These are phyloP conservation scores for Drosophila kohkoa DNA, from an alignment of 1,140 invertebrate genomes.

Conservation along the genomic window DNA sequence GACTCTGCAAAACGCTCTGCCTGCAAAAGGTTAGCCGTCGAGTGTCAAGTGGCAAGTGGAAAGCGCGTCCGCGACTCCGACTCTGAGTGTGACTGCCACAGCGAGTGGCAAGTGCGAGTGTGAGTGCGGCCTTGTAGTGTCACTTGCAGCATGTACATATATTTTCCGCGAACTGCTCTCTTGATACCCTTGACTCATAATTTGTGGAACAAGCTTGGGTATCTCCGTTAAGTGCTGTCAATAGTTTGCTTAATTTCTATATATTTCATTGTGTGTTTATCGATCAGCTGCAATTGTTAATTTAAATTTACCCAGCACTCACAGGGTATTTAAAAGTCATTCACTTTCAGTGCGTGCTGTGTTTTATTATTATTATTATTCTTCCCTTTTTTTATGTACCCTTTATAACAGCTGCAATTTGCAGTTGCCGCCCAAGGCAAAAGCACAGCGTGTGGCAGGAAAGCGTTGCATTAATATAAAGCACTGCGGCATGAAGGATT, in stretches of 20 bases:
- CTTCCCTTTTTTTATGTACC: conserved; percentile 41
- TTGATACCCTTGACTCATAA: conserved; percentile 25
- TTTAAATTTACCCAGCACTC: background rate
- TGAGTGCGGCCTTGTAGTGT: conserved; percentile 71
- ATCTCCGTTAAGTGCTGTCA: background rate
- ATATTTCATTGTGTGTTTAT: background rate
- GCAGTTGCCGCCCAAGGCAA: conserved; percentile 64
- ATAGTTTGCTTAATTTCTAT: background rate
- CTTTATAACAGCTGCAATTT: conserved; percentile 78
- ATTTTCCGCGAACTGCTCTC: conserved; percentile 22
- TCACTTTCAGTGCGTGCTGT: background rate
- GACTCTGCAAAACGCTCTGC: conserved; percentile 74
- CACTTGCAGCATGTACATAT: conserved; percentile 74
- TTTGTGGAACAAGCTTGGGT: background rate
- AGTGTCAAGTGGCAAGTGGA: conserved; percentile 67
- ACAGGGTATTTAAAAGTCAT: conserved; percentile 1
- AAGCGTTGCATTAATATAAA: conserved; percentile 68
- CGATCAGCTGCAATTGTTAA: background rate
- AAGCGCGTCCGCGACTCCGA: conserved; percentile 52
- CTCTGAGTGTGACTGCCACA: conserved; percentile 33
- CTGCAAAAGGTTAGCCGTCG: conserved; percentile 77
- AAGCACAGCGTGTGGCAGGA: conserved; percentile 47
- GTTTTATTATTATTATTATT: conserved; percentile 48
- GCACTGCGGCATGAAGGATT: conserved; percentile 79
- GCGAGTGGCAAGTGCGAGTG: conserved; percentile 4